phyloP scores from a whole-genome alignment of 2,888 invertebrate genomes.

The Rhagium mordax region DNA sequence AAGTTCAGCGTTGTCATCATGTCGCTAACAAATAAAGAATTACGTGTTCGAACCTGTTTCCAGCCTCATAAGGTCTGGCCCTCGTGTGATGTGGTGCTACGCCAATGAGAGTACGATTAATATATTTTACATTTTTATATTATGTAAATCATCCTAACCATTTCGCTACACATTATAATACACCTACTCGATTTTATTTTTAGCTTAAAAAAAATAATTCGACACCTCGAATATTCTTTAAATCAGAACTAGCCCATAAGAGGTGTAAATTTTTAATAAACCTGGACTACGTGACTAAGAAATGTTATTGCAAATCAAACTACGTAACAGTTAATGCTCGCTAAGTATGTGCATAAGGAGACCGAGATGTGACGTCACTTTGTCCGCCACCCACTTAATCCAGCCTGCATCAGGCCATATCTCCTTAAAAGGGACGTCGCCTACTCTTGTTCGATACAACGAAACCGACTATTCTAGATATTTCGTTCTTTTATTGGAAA shows the following conservation, averaged over 20 bases:
- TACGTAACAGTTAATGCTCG: conserved; percentile 19
- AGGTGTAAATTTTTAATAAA: background rate
- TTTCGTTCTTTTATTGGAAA: conserved; percentile 21
- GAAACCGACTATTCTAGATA: conserved; percentile 15
- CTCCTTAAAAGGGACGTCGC: conserved; percentile 52
- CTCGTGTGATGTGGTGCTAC: background rate
- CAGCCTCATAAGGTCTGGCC: background rate
- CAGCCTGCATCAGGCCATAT: conserved; percentile 40
- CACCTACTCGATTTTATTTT: background rate
- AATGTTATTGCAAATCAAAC: background rate
- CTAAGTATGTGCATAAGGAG: conserved; percentile 46
- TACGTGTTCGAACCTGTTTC: too few species aligned
- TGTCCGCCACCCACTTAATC: conserved; percentile 44
- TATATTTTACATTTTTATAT: background rate
- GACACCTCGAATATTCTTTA: background rate
- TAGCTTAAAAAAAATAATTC: background rate
- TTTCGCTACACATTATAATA: background rate
- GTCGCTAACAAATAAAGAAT: too few species aligned
- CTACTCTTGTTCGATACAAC: conserved; percentile 39
- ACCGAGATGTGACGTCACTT: conserved; percentile 49
- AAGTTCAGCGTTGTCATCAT: too few species aligned
- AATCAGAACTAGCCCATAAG: background rate
- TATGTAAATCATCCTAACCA: background rate
- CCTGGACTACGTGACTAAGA: background rate
- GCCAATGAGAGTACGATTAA: background rate